Base-by-base conservation (phyloP, 1,140 invertebrate genomes). In the Philaenus spumarius region DNA sequence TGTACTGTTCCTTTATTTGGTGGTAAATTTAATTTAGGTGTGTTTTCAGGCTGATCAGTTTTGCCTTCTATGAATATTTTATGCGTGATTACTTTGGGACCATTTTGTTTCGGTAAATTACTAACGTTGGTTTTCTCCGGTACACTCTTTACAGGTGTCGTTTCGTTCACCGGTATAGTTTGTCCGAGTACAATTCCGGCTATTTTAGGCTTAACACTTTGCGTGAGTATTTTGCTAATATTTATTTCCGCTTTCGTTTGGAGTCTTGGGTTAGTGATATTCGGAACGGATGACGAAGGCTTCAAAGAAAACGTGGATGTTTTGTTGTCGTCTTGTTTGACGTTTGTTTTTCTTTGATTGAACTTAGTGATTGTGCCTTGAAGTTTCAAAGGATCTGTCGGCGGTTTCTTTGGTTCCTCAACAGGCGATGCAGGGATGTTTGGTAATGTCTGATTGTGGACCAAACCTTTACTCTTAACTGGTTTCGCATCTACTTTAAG, bases 81-180 rank as follows among this genome's bases (percentile, higher is more conserved):
- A 19, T 60, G 59, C 48, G 53, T 60, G 12, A 60, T 60, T 1
- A 60, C 39, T 50, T 55, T 60, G 22, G 59, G 59, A 15, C 45
- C 46, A 9, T 26, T 45, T 57, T 5, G 26, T 4, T 22, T 48
- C 23, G 9, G 24, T n/a, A 55, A 4, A 11, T 42, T 39, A 42
- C n/a, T 55, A 12, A 45, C 54, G 14, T 19, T 39, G 40, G 20
- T 45, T 7, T 2, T 2, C 22, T 47, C 26, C 20, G 45, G 9
- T 19, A 23, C 22, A 4, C 6, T 24, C 12, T 9, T 2, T 20
- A 14, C 12, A 9, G 26, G 30, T n/a, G n/a, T 20, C 11, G 15
- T 2, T 50, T 26, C 4, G 47, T 24, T 30, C 22, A 15, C n/a
- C 14, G 47, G 23, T 26, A 30, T 23, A 43, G 14, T 55, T 47